Evolutionary conservation across 2,113 vertebrate genomes (phyloP).

Genomic region (Cynoglossus semilaevis): DNA sequence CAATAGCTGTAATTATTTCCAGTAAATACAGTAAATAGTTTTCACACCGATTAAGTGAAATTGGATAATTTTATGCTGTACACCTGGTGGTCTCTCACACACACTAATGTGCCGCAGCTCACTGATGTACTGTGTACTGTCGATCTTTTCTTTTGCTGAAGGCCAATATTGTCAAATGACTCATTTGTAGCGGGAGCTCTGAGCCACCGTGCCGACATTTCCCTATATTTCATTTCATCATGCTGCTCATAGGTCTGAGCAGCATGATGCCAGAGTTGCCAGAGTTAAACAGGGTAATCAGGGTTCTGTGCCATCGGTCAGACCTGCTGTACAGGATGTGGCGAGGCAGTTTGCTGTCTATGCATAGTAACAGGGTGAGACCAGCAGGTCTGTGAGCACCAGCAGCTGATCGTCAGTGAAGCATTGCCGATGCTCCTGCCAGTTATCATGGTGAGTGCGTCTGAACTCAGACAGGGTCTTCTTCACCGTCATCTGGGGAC

Average conservation of each 20-base stretch:
- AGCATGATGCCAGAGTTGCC: too few relatives aligned
- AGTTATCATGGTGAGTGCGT: conserved; percentile 97
- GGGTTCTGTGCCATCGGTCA: conserved; percentile 1
- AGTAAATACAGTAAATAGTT: conserved; percentile 15
- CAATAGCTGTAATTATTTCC: too few relatives aligned
- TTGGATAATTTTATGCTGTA: too few relatives aligned
- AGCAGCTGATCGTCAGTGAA: conserved; percentile 97
- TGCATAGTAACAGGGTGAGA: conserved; percentile 93
- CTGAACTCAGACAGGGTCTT: conserved; percentile 97
- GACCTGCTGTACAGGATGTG: conserved; percentile 2
- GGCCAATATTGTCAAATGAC: conserved; percentile 31
- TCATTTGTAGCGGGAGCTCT: conserved; percentile 25
- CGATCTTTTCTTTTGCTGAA: conserved; percentile 6
- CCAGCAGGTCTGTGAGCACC: conserved; percentile 95
- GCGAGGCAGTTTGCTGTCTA: conserved; percentile 61
- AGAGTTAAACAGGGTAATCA: conserved; percentile 1
- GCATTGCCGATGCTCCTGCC: conserved; percentile 96
- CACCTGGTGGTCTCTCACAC: too few relatives aligned
- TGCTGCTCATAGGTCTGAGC: conserved; percentile 7
- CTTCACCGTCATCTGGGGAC: conserved; percentile 92
- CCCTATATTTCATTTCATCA: conserved; percentile 13
- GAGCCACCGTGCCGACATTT: conserved; percentile 1
- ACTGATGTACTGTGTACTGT: too few relatives aligned
- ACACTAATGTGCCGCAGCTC: too few relatives aligned
- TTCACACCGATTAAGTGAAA: too few relatives aligned